Evolutionary conservation across 2,113 vertebrate species (phyloP).

Genomic region (Austrofundulus limnaeus): DNA sequence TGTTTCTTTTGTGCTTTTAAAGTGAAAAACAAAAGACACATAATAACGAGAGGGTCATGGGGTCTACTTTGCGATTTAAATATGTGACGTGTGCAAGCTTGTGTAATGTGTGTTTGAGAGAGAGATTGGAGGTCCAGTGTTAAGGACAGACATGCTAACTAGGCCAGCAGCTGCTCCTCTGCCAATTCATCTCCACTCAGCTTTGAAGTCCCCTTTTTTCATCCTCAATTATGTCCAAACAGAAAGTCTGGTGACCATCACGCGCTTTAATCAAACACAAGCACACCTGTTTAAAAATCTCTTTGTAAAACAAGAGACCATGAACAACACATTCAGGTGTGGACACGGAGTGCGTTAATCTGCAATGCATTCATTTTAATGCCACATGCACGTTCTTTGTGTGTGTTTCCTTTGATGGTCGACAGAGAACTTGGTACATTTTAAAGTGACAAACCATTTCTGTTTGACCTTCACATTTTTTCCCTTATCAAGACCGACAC

Average conservation of each 20-base stretch:
- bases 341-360: slow-evolving; percentile 8
- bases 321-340: slow-evolving; percentile 36
- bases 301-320: slow-evolving; percentile 12
- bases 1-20: no score
- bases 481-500: no score
- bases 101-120: slow-evolving; percentile 30
- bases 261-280: background rate
- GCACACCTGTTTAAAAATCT: slow-evolving; percentile 9
- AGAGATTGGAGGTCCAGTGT: slow-evolving; percentile 50
- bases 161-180: slow-evolving; percentile 71
- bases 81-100: background rate
- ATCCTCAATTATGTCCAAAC: slow-evolving; percentile 37
- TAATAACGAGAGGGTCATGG: no score
- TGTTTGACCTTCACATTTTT: background rate
- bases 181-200: slow-evolving; percentile 52
- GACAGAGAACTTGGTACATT: slow-evolving; percentile 12
- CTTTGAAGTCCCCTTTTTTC: slow-evolving; percentile 50
- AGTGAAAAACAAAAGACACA: no score
- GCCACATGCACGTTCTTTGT: slow-evolving; percentile 15
- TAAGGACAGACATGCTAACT: slow-evolving; percentile 58
- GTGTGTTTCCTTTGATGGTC: slow-evolving; percentile 33
- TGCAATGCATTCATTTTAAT: slow-evolving; percentile 36
- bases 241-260: slow-evolving; percentile 21
- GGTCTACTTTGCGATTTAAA: background rate
- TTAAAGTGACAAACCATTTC: slow-evolving; percentile 20